Base-by-base conservation (phyloP, 2,113 vertebrate species). In the Tenrec ecaudatus region DNA sequence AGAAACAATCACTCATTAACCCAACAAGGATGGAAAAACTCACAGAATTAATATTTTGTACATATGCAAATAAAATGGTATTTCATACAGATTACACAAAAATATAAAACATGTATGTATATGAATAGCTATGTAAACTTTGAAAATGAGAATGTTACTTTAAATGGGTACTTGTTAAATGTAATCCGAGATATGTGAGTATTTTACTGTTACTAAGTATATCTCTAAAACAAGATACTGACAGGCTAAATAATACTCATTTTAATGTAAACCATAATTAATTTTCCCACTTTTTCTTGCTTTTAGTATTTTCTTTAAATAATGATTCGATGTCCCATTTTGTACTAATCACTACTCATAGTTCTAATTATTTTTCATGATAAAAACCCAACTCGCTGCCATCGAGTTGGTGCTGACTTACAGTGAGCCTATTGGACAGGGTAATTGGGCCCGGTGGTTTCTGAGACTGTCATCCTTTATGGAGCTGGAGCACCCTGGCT, bases 251-350 rank as follows among this genome's bases (percentile, higher is more conserved):
- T n/a, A 95, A 77, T 60, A 82, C 58, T 86, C 6, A 82, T 53
- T 9, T 10, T 88, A 6, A 43, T 4, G 29, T 75, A 92, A 47
- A 1, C 7, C 22, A 68, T 69, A 19, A 47, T 77, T 81, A 88
- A 64, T 36, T 82, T 91, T 68, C 33, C 3, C 14, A 69, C 79
- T 33, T 76, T 89, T 0, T 78, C 27, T 88, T 69, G 79, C 15
- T 57, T 89, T 62, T 22, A 88, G 20, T 23, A 69, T 82, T 92
- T 94, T 94, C 53, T 64, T 87, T 31, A 90, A 90, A 82, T 66
- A 90, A 88, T 53, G 73, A 62, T 71, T 94, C 12, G 38, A 0
- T 73, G 16, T 62, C 58, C 29, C 47, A 53, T 23, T 53, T 31
- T 73, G 2, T 81, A 83, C 38, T 93, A 90, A 62, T 62, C 2